Evolutionary conservation across 1,140 invertebrate species (phyloP), one percentile per base, ranked within the genome.

Genomic region (Lineus longissimus): DNA sequence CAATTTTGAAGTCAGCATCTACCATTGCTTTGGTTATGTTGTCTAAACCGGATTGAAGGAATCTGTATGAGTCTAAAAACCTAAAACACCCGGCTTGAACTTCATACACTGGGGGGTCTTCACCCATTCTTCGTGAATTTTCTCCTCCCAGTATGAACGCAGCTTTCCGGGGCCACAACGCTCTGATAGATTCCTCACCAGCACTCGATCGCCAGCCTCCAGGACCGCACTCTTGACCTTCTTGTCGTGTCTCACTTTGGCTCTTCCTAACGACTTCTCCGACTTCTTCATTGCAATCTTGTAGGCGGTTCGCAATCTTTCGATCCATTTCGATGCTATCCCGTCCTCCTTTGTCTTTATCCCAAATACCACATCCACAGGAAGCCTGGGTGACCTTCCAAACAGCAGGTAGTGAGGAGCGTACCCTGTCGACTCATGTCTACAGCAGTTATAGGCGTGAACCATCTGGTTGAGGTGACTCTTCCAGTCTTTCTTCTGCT

Each of bases 151-250:
- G 17, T 62, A 61, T 9, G 43, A 56, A 25, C 67, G 25, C 11
- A 71, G 25, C 54, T 71, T 69, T 15, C 65, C 67, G 19, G 65
- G 64, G 13, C 70, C 70, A 30, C 63, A 67, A 11, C 61, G 51
- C 36, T 69, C 67, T 1, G 33, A 19, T 1, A 69, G 31, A 56
- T 71, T 67, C 27, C 63, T 22, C 22, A 67, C 70, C 31, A 69
- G 29, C 2, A 70, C 69, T 22, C 61, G 56, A 45, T 70, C 69
- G 19, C 69, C 69, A 29, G 57, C 45, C 45, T 40, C n/a, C 41
- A 65, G n/a, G 27, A 45, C 61, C 22, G 29, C 56, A n/a, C 47
- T 41, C 4, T 6, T 22, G n/a, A 27, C 19, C 41, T 40, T 41
- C 47, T 55, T 61, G 29, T 64, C 41, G 22, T 64, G 41, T 17